phyloP scores from a whole-genome alignment of 2,888 invertebrate species.

The Platerodrilus igneus region DNA sequence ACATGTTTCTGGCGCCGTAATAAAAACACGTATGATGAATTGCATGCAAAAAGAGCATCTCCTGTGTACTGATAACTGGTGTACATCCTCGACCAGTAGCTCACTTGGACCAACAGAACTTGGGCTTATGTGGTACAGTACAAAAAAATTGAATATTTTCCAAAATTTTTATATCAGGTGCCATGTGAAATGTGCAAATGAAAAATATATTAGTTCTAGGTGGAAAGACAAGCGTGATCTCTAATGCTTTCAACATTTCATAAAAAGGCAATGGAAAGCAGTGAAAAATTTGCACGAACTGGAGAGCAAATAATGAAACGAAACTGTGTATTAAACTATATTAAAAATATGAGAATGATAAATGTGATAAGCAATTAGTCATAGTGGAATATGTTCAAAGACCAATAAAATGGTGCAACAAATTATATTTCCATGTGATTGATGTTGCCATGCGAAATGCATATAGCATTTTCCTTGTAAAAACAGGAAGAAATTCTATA shows the following conservation, averaged over 20 bases:
- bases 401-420: conserved; percentile 21
- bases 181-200: background rate
- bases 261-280: conserved; percentile 4
- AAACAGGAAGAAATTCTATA: too few species aligned
- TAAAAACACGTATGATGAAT: conserved; percentile 2
- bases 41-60: background rate
- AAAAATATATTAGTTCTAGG: background rate
- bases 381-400: conserved; percentile 8
- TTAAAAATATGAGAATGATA: conserved; percentile 6
- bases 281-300: background rate
- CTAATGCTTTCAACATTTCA: conserved; percentile 4
- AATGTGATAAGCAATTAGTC: conserved; percentile 6
- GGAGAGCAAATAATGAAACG: conserved; percentile 2
- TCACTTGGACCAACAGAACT: conserved; percentile 3
- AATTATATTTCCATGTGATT: conserved; percentile 12
- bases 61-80: conserved; percentile 5
- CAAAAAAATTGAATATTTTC: background rate
- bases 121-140: too few species aligned
- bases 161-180: conserved; percentile 4
- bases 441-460: conserved; percentile 8
- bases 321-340: conserved; percentile 6
- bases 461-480: too few species aligned
- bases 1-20: conserved; percentile 7
- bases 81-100: conserved; percentile 2
- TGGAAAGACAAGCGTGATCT: conserved; percentile 4